phyloP scores from a whole-genome alignment of 2,888 invertebrate species.

The Zhuqinia jingwanae region DNA sequence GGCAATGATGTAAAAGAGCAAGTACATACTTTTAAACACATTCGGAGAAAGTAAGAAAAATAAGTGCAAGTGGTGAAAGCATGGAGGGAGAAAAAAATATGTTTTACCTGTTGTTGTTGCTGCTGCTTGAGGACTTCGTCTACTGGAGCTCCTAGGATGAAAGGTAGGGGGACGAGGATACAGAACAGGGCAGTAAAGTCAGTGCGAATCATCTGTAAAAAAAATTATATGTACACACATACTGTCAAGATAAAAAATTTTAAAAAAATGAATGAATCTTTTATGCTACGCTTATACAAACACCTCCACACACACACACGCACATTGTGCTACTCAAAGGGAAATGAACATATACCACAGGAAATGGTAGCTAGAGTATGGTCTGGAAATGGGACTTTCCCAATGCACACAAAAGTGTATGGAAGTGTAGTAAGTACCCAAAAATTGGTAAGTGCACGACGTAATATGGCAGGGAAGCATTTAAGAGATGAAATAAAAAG shows the following conservation, averaged over 20 bases:
- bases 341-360: slow-evolving; percentile 60
- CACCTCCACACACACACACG: background rate
- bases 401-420: background rate
- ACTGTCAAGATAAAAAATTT: background rate
- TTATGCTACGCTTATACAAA: background rate
- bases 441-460: background rate
- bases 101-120: slow-evolving; percentile 71
- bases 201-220: slow-evolving; percentile 77
- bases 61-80: too few species aligned
- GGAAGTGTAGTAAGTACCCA: background rate
- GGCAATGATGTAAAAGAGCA: background rate
- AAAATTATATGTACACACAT: background rate
- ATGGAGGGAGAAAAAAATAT: too few species aligned
- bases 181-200: slow-evolving; percentile 77
- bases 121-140: slow-evolving; percentile 79
- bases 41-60: slow-evolving; percentile 24
- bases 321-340: slow-evolving; percentile 1
- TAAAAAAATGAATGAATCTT: background rate
- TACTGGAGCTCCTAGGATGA: slow-evolving; percentile 78
- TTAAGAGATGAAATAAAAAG: background rate
- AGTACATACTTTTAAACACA: background rate
- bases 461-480: background rate
- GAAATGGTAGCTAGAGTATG: slow-evolving; percentile 33
- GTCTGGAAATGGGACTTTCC: background rate
- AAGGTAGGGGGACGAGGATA: slow-evolving; percentile 77